phyloP scores from a whole-genome alignment of 2,888 invertebrate genomes.

The Orthonychiurus folsomi region DNA sequence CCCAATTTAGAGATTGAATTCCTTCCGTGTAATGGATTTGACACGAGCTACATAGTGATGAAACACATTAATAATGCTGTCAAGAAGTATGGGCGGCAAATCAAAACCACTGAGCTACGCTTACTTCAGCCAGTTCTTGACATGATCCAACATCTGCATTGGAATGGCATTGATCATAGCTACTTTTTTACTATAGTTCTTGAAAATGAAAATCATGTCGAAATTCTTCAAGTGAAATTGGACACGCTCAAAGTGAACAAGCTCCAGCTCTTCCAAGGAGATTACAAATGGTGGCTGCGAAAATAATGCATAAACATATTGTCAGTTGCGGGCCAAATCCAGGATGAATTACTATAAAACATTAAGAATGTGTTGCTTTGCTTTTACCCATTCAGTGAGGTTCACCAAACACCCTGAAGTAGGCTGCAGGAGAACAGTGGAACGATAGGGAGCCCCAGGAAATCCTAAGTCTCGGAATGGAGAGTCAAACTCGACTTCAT shows the following conservation, averaged over 20 bases:
- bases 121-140: conserved; percentile 98
- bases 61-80: not conserved
- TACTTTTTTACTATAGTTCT: conserved; percentile 88
- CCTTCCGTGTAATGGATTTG: conserved; percentile 97
- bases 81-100: too few species aligned
- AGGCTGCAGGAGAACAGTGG: conserved; percentile 90
- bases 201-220: conserved; percentile 99
- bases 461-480: conserved; percentile 97
- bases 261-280: conserved; percentile 90
- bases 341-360: not conserved
- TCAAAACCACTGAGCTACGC: not conserved
- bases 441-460: conserved; percentile 92
- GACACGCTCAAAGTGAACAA: conserved; percentile 98
- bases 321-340: not conserved
- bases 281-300: conserved; percentile 90
- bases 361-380: not conserved
- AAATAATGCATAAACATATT: conserved; percentile 8
- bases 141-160: conserved; percentile 97
- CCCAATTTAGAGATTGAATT: conserved; percentile 97
- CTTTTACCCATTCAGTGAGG: conserved; percentile 88
- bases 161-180: conserved; percentile 99
- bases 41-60: conserved; percentile 59
- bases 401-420: conserved; percentile 96
- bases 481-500: conserved; percentile 95
- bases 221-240: conserved; percentile 98